Conservation (phyloP, 2,888 invertebrate species). For the Drosophila quasianomalipes region DNA sequence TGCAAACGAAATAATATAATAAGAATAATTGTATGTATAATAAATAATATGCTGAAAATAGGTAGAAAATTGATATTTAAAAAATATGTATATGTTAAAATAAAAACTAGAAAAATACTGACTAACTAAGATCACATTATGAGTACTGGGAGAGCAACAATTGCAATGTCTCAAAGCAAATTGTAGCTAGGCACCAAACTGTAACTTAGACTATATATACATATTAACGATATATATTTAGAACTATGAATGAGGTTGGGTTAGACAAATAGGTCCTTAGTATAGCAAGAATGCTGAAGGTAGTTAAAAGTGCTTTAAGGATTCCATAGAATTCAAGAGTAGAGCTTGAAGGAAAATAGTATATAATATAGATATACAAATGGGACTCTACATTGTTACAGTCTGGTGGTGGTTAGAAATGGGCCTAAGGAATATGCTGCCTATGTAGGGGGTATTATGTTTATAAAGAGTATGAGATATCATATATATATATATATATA, state of each 20-base stretch:
- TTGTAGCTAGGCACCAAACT: slow-evolving; percentile 14
- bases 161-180: neutral
- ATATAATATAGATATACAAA: slow-evolving; percentile 1
- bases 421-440: slow-evolving; percentile 34
- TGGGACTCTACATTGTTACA: slow-evolving; percentile 22
- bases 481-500: slow-evolving; percentile 20
- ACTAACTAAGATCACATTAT: slow-evolving; percentile 29
- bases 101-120: slow-evolving; percentile 69
- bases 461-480: slow-evolving; percentile 29
- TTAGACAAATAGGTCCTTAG: slow-evolving; percentile 3
- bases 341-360: neutral
- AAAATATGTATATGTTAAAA: slow-evolving; percentile 80
- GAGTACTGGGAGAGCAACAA: slow-evolving; percentile 5
- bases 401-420: slow-evolving; percentile 22
- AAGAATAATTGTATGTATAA: slow-evolving; percentile 52
- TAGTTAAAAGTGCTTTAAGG: neutral
- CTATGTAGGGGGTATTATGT: slow-evolving; percentile 19
- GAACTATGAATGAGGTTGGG: neutral
- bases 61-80: slow-evolving; percentile 78
- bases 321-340: neutral
- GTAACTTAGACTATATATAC: slow-evolving; percentile 24
- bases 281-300: neutral
- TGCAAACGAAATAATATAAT: slow-evolving; percentile 76
- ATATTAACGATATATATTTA: slow-evolving; percentile 1
- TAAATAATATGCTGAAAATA: slow-evolving; percentile 75